Conservation (phyloP, 2,888 invertebrate genomes). For the Agrotis segetum region DNA sequence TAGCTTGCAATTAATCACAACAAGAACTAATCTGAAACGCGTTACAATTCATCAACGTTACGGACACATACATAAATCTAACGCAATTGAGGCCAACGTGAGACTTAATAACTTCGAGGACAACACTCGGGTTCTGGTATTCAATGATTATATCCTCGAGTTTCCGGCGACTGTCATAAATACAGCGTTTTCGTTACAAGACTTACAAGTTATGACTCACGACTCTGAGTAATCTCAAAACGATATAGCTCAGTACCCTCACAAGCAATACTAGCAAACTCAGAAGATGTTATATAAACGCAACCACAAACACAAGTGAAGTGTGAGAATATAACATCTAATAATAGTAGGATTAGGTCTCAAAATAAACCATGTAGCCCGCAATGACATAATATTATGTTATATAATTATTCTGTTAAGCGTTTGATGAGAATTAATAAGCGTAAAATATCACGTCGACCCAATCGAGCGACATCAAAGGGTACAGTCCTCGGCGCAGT, state of each 20-base stretch:
- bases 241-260: slow-evolving; percentile 61
- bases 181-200: slow-evolving; percentile 73
- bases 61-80: slow-evolving; percentile 57
- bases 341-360: slow-evolving; percentile 26
- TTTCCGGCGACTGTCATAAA: slow-evolving; percentile 81
- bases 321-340: slow-evolving; percentile 33
- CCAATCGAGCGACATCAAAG: slow-evolving; percentile 67
- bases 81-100: slow-evolving; percentile 60
- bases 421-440: slow-evolving; percentile 60
- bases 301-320: slow-evolving; percentile 25
- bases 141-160: slow-evolving; percentile 63
- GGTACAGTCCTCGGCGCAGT: slow-evolving; percentile 52
- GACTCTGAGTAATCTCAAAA: slow-evolving; percentile 75
- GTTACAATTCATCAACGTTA: slow-evolving; percentile 52
- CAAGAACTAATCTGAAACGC: slow-evolving; percentile 50
- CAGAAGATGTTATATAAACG: slow-evolving; percentile 62
- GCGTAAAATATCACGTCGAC: slow-evolving; percentile 62
- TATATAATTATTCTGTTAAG: slow-evolving; percentile 49
- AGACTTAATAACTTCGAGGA: slow-evolving; percentile 58
- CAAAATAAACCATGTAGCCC: slow-evolving; percentile 47
- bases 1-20: slow-evolving; percentile 32
- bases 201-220: slow-evolving; percentile 77
- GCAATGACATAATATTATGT: slow-evolving; percentile 44
- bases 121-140: slow-evolving; percentile 57
- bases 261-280: slow-evolving; percentile 55